A percentile compares a stretch with the other conserved stretches of the same genome.
Conservation (phyloP, 2,113 vertebrate genomes). For the Acanthisitta chloris region DNA sequence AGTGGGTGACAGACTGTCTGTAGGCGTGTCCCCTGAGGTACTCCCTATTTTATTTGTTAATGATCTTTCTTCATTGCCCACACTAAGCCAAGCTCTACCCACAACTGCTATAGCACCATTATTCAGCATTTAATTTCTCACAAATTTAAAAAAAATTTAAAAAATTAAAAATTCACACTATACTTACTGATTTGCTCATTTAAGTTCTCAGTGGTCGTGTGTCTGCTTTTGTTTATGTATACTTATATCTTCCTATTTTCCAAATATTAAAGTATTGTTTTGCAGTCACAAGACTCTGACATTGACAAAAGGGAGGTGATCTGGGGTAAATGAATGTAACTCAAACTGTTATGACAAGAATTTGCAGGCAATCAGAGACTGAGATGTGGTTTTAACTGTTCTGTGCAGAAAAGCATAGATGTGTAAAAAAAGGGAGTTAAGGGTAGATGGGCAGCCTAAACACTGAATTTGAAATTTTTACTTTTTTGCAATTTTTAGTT, state of each 20-base stretch:
- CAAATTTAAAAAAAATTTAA: not conserved
- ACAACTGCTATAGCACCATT: not conserved
- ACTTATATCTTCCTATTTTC: not conserved
- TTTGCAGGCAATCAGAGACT: not conserved
- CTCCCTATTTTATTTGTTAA: conserved; percentile 42
- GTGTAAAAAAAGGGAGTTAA: not conserved
- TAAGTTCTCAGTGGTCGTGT: not conserved
- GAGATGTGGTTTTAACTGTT: not conserved
- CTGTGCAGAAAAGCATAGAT: not conserved
- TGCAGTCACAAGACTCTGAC: not conserved
- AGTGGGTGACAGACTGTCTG: conserved; percentile 71
- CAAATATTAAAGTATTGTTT: not conserved
- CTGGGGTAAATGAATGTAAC: not conserved
- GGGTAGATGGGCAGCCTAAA: not conserved
- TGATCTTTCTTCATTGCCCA: conserved; percentile 28
- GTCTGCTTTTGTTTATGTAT: not conserved
- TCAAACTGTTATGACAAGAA: not conserved
- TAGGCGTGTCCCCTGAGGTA: conserved; percentile 68
- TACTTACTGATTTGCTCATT: not conserved
- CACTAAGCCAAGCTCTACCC: not conserved
- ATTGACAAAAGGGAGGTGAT: not conserved
- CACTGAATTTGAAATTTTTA: not conserved
- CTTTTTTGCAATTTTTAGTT: not conserved
- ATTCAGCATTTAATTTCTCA: not conserved
- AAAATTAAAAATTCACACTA: not conserved